Conservation (phyloP, 2,888 invertebrate species). For the Fragum whitleyi region DNA sequence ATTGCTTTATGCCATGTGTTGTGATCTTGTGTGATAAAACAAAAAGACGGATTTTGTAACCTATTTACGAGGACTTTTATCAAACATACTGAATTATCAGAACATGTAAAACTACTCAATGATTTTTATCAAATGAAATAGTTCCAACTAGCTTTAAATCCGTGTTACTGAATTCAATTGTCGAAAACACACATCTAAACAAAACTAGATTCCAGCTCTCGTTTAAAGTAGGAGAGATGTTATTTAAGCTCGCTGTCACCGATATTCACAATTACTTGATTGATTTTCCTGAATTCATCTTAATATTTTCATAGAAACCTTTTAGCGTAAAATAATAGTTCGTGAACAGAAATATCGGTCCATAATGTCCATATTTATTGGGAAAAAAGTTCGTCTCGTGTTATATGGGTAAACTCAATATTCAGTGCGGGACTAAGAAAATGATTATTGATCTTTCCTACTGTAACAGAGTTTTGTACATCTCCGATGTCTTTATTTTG, state of each 20-base stretch:
- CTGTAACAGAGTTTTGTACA: conserved; percentile 5
- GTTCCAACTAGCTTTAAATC: not conserved
- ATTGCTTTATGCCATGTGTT: too few relatives aligned
- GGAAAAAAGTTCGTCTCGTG: not conserved
- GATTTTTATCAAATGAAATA: too few relatives aligned
- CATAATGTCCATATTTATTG: conserved; percentile 3
- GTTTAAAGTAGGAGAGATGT: not conserved
- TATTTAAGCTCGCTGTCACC: not conserved
- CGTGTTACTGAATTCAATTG: not conserved
- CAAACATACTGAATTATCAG: too few relatives aligned
- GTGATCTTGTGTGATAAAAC: too few relatives aligned
- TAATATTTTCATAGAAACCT: conserved; percentile 4
- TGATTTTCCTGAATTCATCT: conserved; percentile 9
- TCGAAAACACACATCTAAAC: not conserved
- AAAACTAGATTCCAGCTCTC: not conserved
- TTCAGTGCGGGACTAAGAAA: conserved; percentile 22
- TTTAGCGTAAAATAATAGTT: not conserved
- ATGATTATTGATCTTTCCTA: conserved; percentile 14
- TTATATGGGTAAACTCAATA: conserved; percentile 5
- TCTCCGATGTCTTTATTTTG: conserved; percentile 14
- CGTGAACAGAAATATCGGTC: not conserved
- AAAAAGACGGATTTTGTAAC: too few relatives aligned
- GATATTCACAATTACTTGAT: not conserved
- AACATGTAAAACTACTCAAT: too few relatives aligned
- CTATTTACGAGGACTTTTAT: too few relatives aligned